Conservation (phyloP, 2,113 vertebrate genomes). For the Rhizomys pruinosus region DNA sequence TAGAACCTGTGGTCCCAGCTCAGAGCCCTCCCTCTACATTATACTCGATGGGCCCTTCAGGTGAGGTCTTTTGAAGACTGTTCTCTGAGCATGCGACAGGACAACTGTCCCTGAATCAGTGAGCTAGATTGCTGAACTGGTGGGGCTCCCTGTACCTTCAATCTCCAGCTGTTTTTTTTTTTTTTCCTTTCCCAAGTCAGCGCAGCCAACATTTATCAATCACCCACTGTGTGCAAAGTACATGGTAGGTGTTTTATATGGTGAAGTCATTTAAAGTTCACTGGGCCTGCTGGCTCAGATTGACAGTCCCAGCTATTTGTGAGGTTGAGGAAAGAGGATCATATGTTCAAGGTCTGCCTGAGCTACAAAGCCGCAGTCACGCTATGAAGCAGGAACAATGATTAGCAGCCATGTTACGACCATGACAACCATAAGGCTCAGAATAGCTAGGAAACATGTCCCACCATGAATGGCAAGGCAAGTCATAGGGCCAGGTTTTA, state of each 20-base stretch:
- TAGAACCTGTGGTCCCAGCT: not conserved
- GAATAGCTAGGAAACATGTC: constrained; percentile 1
- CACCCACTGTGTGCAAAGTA: not conserved
- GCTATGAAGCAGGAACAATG: not conserved
- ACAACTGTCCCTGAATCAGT: not conserved
- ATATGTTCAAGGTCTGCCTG: not conserved
- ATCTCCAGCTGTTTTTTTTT: not conserved
- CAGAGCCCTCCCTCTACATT: constrained; percentile 9
- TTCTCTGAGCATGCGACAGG: constrained; percentile 14
- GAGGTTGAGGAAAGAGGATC: not conserved
- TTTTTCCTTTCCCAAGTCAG: not conserved
- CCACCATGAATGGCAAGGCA: constrained; percentile 5
- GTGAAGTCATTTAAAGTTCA: constrained; percentile 26
- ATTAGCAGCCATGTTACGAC: constrained; percentile 31
- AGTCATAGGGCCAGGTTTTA: not conserved
- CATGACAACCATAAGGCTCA: constrained; percentile 49
- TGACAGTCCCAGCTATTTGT: not conserved
- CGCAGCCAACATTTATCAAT: not conserved
- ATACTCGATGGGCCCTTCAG: not conserved
- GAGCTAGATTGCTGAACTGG: not conserved
- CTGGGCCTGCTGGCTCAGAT: not conserved
- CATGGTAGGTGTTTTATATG: not conserved
- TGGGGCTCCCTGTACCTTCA: not conserved
- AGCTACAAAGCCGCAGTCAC: not conserved
- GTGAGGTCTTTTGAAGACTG: constrained; percentile 7